Conservation (phyloP, 2,888 invertebrate genomes). For the Marronus borbonicus region DNA sequence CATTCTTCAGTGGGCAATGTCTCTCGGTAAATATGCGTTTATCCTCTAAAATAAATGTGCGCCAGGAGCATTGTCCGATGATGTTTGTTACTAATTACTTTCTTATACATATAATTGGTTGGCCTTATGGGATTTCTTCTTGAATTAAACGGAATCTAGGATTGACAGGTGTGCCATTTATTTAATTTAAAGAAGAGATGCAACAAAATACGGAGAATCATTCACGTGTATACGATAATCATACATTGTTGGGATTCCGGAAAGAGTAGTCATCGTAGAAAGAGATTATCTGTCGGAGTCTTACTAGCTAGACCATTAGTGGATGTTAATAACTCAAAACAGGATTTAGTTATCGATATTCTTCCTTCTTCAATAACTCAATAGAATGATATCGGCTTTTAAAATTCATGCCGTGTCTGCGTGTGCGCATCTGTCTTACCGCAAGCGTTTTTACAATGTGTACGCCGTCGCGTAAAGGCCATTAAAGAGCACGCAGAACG, state of each 20-base stretch:
- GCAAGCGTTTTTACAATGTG: background rate
- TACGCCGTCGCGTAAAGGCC: conserved; percentile 19
- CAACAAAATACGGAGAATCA: too few relatives aligned
- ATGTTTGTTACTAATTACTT: too few relatives aligned
- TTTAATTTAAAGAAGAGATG: background rate
- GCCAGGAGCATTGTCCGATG: too few relatives aligned
- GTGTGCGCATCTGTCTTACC: conserved; percentile 26
- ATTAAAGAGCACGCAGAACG: conserved; percentile 14
- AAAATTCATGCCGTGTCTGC: conserved; percentile 30
- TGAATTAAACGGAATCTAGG: too few relatives aligned
- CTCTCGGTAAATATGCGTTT: background rate
- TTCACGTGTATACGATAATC: too few relatives aligned
- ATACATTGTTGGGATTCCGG: background rate
- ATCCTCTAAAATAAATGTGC: background rate
- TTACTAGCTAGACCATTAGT: conserved; percentile 23
- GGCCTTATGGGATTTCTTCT: too few relatives aligned
- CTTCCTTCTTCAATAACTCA: conserved; percentile 23
- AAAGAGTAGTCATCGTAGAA: background rate
- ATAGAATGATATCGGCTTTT: conserved; percentile 38
- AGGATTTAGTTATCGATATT: conserved; percentile 16
- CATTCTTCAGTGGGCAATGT: background rate
- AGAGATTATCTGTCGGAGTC: background rate
- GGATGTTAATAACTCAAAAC: conserved; percentile 34
- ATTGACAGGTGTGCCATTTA: too few relatives aligned
- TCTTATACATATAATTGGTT: too few relatives aligned